phyloP scores from a whole-genome alignment of 2,113 vertebrate genomes.

The Gallinago media region DNA sequence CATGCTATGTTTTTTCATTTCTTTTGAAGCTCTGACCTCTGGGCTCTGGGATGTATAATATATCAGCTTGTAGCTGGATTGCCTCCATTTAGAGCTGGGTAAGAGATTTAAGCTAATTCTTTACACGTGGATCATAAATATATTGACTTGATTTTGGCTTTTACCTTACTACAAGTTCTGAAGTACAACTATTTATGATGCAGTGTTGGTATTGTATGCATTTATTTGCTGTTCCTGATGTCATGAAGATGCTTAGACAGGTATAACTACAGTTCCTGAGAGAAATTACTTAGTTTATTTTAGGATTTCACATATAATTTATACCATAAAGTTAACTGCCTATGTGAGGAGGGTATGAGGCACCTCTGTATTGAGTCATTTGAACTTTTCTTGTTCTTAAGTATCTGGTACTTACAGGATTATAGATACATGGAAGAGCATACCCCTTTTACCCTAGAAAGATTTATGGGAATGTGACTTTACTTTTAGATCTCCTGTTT shows the following conservation, averaged over 20 bases:
- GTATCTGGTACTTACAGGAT: neutral
- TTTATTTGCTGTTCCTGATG: neutral
- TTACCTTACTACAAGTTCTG: neutral
- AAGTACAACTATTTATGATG: neutral
- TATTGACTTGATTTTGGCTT: neutral
- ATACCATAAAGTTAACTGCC: neutral
- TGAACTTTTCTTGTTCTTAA: neutral
- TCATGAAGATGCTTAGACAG: neutral
- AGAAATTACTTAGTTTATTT: neutral
- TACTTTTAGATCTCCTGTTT: neutral
- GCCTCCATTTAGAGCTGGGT: slow-evolving; percentile 98
- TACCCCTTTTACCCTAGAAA: neutral
- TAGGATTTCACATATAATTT: neutral
- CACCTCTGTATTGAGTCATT: neutral
- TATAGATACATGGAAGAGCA: neutral
- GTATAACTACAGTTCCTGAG: neutral
- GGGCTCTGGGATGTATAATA: slow-evolving; percentile 98
- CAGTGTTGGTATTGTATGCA: neutral
- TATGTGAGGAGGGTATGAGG: neutral
- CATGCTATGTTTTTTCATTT: neutral
- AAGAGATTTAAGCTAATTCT: slow-evolving; percentile 62
- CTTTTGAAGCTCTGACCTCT: slow-evolving; percentile 89
- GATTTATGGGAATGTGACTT: neutral
- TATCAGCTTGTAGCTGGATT: slow-evolving; percentile 98
- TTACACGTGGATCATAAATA: neutral